Evolutionary conservation across 2,113 vertebrate species (phyloP), one percentile per base, ranked within the genome.

Genomic region (Pyxicephalus adspersus): DNA sequence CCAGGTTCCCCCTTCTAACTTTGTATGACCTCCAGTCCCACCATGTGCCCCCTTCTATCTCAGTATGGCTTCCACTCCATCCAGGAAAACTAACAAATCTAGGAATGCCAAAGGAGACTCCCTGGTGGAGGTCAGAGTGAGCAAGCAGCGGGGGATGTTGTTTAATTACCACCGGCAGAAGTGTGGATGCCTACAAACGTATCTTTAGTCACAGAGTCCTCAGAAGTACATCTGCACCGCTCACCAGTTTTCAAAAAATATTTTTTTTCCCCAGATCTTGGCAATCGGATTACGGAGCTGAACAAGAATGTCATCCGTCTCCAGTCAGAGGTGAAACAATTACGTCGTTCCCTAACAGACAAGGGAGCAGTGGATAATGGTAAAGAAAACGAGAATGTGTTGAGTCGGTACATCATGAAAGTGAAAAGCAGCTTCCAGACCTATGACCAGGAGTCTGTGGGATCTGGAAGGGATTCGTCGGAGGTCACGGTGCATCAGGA

Each of bases 241-340:
- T 8, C 2, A 45, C 38, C 11, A 9, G 2, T 45, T 3, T 45
- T 45, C 15, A 45, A 8, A 45, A 9, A 1, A 38, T 9, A 13
- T 2, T 13, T 45, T 68, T 38, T 71, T 5, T 16, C 13, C 52
- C 28, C 84, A 95, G 94, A 95, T 78, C 87, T 96, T 20, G 95
- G 95, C 0, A 96, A 96, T 87, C 91, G 95, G 23, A 91, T 96
- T 87, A 96, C 95, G 4, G 93, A 94, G 87, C 88, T 97, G 67
- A 94, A 86, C 86, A 95, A 96, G 88, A 92, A 91, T 0, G 88
- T 96, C 15, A 22, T 76, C 58, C 89, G 91, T 66, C 91, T 96
- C 19, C 94, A 96, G 79, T 72, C 51, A 0, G 93, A 97, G 23
- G 89, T 95, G 67, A 94, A 94, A 25, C 38, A 84, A 0, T 51